Evolutionary conservation across 2,113 vertebrate species (phyloP), one percentile per base, ranked within the genome.

Genomic region (Aegotheles bennettii): DNA sequence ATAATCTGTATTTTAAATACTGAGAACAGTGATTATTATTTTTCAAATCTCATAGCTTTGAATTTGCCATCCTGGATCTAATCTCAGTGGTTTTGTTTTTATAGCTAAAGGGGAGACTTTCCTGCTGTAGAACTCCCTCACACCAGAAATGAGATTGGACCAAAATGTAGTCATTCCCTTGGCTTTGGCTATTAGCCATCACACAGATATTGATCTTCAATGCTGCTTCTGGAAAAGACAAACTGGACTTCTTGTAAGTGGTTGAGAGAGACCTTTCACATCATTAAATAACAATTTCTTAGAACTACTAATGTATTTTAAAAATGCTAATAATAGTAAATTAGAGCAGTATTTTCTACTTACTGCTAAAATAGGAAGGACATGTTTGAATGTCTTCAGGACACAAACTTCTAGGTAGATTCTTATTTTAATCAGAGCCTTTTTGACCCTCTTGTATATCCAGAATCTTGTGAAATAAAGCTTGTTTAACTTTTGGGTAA

Each of bases 351-450:
- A 33, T 53, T 86, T 77, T 45, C 43, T 24, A n/a, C 14, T 90
- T 57, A 35, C 2, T 1, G 1, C 51, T 87, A 48, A n/a, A 84
- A 33, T 6, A 60, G 42, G 29, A 90, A 74, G 31, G 2, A 0
- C 33, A 6, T 31, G 7, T 60, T 67, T 3, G 2, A 68, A 68
- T 24, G 10, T 13, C n/a, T 90, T 70, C 33, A 45, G 88, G 40
- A 48, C 10, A 78, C 25, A 65, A 70, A 84, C 6, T 47, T 89
- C 20, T 47, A 25, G 20, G 23, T 50, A 53, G 42, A 24, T 31
- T 90, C 29, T 60, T 68, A 67, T 18, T 89, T 87, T 94, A 78
- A 29, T 42, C 26, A 84, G 24, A 67, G 10, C 10, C 18, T 70
- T 94, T 93, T 61, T 43, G 20, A 33, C 29, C 5, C 33, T 59